Percentiles rank a stretch among this genome's conserved stretches.
Conservation (phyloP, 1,140 invertebrate genomes). For the Papilio polyxenes region DNA sequence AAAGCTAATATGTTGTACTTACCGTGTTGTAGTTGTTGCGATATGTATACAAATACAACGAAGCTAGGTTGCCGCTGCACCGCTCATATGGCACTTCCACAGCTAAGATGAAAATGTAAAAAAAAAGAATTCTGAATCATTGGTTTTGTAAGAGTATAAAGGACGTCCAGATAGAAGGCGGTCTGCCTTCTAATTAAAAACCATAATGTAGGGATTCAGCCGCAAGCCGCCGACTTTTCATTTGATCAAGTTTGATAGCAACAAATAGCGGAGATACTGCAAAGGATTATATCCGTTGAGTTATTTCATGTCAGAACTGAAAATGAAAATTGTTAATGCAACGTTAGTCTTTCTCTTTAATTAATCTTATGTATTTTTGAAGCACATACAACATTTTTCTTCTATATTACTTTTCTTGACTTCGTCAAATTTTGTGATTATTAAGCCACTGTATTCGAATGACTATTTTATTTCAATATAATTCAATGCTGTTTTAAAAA, state of each 20-base stretch:
- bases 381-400: not conserved
- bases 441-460: not conserved
- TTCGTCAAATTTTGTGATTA: not conserved
- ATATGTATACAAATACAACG: not conserved
- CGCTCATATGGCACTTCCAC: not conserved
- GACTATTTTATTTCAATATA: not conserved
- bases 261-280: constrained; percentile 34
- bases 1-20: too few species aligned
- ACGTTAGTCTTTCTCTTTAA: not conserved
- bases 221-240: constrained; percentile 56
- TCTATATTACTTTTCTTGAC: not conserved
- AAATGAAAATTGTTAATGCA: not conserved
- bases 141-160: constrained; percentile 53
- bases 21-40: not conserved
- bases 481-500: constrained; percentile 41
- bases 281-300: constrained; percentile 33
- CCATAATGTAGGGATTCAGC: constrained; percentile 47
- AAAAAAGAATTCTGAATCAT: not conserved
- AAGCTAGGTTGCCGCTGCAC: not conserved
- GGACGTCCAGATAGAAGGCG: constrained; percentile 51
- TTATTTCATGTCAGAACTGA: constrained; percentile 46
- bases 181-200: constrained; percentile 62
- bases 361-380: not conserved
- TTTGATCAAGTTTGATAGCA: constrained; percentile 51
- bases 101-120: not conserved